Percentiles rank a stretch among this genome's conserved stretches.
phyloP scores from a whole-genome alignment of 2,113 vertebrate genomes.

The Macquaria australasica region DNA sequence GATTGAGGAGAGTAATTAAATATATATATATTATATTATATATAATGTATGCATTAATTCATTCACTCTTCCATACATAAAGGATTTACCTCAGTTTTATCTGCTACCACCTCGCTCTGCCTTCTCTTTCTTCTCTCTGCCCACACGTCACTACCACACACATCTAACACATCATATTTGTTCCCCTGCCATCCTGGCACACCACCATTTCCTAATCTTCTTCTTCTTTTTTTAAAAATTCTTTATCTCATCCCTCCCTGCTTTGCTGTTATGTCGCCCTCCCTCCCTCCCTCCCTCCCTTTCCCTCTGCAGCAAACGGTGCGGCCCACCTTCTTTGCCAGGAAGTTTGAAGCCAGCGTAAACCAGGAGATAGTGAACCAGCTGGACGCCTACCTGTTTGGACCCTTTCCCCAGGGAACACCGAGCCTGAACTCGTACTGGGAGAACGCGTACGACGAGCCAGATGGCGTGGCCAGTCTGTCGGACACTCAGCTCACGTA shows the following conservation, averaged over 20 bases:
- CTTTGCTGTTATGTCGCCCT: conserved; percentile 6
- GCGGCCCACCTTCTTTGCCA: conserved; percentile 96
- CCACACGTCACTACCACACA: conserved; percentile 39
- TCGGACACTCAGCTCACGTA: conserved; percentile 91
- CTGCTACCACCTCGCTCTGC: conserved; percentile 15
- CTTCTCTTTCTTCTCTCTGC: conserved; percentile 19
- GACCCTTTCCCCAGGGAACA: conserved; percentile 88
- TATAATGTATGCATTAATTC: conserved; percentile 24
- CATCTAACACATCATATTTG: conserved; percentile 48
- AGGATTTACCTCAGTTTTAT: conserved; percentile 17
- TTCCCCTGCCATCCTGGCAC: conserved; percentile 41
- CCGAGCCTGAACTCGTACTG: conserved; percentile 92
- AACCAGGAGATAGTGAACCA: conserved; percentile 98
- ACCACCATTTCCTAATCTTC: conserved; percentile 56
- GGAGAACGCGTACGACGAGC: conserved; percentile 94
- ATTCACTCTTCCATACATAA: conserved; percentile 21
- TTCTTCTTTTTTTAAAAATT: conserved; percentile 22
- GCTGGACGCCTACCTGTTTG: conserved; percentile 94
- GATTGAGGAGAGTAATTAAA: conserved; percentile 7
- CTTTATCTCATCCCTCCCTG: conserved; percentile 48
- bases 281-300: neutral
- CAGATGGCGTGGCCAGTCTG: conserved; percentile 89
- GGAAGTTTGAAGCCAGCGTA: conserved; percentile 97
- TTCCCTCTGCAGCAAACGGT: conserved; percentile 90
- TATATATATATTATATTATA: neutral